These are phyloP conservation scores for Sebastes matsubarae DNA, from an alignment of 2,797 vertebrate genomes.

Conservation along the genomic window DNA sequence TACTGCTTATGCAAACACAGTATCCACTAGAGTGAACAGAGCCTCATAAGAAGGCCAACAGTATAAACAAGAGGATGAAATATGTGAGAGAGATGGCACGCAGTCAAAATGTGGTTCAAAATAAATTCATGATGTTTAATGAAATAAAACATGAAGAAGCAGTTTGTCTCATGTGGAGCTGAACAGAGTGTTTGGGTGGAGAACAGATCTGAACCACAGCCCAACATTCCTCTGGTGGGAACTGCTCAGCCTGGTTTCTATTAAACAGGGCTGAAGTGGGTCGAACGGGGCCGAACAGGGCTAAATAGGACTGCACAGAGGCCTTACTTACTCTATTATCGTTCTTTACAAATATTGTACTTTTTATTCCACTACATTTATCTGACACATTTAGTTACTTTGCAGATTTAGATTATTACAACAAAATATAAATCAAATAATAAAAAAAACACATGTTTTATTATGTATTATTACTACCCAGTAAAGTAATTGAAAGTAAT, in stretches of 20 bases:
- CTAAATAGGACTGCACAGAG: neutral
- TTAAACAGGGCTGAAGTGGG: constrained; percentile 25
- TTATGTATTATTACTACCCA: neutral
- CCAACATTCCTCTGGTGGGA: constrained; percentile 59
- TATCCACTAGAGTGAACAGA: neutral
- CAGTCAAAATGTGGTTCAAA: constrained; percentile 18
- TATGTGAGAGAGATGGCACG: neutral
- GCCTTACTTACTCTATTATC: neutral
- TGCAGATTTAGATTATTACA: neutral
- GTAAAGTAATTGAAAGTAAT: neutral
- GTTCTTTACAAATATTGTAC: neutral
- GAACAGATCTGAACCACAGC: constrained; percentile 57
- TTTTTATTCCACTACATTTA: neutral
- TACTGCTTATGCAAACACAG: neutral
- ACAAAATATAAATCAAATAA: neutral
- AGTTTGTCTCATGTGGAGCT: constrained; percentile 23
- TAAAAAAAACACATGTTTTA: neutral
- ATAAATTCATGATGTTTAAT: constrained; percentile 28
- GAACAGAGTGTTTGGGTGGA: constrained; percentile 43
- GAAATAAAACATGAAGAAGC: constrained; percentile 30
- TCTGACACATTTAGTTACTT: neutral
- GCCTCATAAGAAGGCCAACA: neutral
- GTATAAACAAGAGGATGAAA: constrained; percentile 1
- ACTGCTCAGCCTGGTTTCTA: constrained; percentile 45
- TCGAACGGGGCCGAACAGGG: neutral